A percentile compares a stretch with the other conserved stretches of the same genome.
These are phyloP conservation scores for Idaea straminata DNA, from an alignment of 2,888 invertebrate genomes.

Conservation along the genomic window DNA sequence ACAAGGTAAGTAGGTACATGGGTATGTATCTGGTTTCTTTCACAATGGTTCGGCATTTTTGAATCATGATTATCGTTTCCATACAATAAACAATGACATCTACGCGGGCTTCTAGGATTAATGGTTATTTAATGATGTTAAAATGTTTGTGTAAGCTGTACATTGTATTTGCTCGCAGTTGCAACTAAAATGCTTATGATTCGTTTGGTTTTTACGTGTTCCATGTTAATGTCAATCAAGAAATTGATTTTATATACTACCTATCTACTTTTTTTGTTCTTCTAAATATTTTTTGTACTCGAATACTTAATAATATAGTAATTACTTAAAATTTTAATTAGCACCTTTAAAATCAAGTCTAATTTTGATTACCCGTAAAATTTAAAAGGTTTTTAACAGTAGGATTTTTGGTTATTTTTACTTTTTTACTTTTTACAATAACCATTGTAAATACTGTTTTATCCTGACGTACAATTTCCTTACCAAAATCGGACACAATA, in stretches of 20 bases:
- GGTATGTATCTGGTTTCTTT: slow-evolving; percentile 50
- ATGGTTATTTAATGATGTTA: slow-evolving; percentile 56
- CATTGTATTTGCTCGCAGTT: not conserved
- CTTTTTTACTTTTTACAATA: no score
- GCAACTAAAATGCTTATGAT: not conserved
- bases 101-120: slow-evolving; percentile 43
- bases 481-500: no score
- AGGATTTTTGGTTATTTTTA: no score
- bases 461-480: no score
- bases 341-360: no score
- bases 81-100: slow-evolving; percentile 45
- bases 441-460: no score
- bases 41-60: slow-evolving; percentile 44
- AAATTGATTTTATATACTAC: not conserved
- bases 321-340: no score
- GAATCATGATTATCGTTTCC: slow-evolving; percentile 45
- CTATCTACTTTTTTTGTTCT: no score
- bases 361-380: no score
- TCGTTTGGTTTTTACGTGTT: not conserved
- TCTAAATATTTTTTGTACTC: no score
- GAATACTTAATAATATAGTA: no score
- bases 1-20: slow-evolving; percentile 34
- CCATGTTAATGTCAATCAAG: not conserved
- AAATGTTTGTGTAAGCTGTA: slow-evolving; percentile 24
- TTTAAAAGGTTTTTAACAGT: no score